Base-by-base conservation (phyloP, 2,888 invertebrate species). In the Sisyra terminalis region DNA sequence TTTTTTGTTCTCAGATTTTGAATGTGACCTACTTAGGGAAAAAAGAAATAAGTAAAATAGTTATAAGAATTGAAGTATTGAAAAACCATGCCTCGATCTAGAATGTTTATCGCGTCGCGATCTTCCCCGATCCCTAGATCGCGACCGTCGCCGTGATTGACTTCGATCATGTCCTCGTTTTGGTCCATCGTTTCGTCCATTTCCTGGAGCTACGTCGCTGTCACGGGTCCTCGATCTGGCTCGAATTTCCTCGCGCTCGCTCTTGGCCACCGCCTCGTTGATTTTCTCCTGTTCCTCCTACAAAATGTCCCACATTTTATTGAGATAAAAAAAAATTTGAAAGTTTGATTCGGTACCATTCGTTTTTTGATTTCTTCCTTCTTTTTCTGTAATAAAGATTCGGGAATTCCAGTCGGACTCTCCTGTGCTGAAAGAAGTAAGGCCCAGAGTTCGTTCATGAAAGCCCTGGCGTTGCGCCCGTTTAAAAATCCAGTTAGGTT, bases 401-500 rank as follows among this genome's bases (percentile, higher is more conserved):
- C 86, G 0, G 97, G 98, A 55, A 98, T 97, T 10, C 98, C 98
- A 49, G 82, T 86, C 36, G 88, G 86, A 51, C 89, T 89, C 40
- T 93, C 88, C 64, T 94, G 94, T 2, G 97, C 98, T 43, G 93
- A 94, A 46, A 93, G 72, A 50, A 99, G 67, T 51, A 96, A 66
- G 48, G 87, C 84, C 98, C 98, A 99, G 42, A 99, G 69, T 63
- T 98, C 97, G 3, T 86, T 86, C 87, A 97, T 93, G 64, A 99
- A 99, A 52, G 88, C 81, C 32, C 97, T 75, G 13, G 98, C 94
- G 65, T 96, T 93, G 63, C 92, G 90, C 9, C 94, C 94, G 60
- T 98, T 97, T 47, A 99, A 70, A 65, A 99, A 99, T 38, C 98
- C 98, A 37, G 98, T 99, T 64, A 99, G 71, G 67, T 98, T 98